These are phyloP conservation scores for Nicator chloris DNA, from an alignment of 2,113 vertebrate genomes.

Conservation along the genomic window DNA sequence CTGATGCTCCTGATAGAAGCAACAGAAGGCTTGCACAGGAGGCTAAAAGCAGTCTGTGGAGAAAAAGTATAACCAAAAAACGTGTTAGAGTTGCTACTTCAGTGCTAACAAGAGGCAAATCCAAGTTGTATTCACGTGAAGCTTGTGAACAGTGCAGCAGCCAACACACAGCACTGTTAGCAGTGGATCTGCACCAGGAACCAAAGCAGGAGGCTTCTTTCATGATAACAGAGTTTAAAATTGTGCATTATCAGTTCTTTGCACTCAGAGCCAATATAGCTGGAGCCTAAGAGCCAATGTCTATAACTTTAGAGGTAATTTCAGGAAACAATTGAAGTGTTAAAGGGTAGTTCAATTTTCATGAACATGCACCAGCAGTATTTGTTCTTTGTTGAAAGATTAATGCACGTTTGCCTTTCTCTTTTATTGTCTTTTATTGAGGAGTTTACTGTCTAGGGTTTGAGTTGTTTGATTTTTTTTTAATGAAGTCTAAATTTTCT, in stretches of 20 bases:
- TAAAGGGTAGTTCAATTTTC: background rate
- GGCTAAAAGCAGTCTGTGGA: background rate
- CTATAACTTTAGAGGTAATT: background rate
- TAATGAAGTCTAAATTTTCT: background rate
- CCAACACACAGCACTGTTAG: background rate
- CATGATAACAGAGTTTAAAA: background rate
- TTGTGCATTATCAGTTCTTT: background rate
- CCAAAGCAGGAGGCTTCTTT: background rate
- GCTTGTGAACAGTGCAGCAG: background rate
- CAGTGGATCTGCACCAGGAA: background rate
- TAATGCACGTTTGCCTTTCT: background rate
- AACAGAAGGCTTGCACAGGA: background rate
- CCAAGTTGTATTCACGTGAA: background rate
- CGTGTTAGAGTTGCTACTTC: background rate
- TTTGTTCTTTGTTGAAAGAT: background rate
- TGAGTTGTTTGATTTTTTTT: background rate
- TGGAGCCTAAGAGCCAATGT: background rate
- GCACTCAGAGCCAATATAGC: background rate
- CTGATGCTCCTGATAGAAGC: background rate
- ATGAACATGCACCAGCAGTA: background rate
- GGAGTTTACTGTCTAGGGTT: rapidly evolving
- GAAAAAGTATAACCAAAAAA: background rate
- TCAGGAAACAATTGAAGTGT: background rate
- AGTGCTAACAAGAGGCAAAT: background rate
- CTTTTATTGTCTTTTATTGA: background rate